phyloP scores from a whole-genome alignment of 1,140 invertebrate genomes.

The Steinernema khuongi region DNA sequence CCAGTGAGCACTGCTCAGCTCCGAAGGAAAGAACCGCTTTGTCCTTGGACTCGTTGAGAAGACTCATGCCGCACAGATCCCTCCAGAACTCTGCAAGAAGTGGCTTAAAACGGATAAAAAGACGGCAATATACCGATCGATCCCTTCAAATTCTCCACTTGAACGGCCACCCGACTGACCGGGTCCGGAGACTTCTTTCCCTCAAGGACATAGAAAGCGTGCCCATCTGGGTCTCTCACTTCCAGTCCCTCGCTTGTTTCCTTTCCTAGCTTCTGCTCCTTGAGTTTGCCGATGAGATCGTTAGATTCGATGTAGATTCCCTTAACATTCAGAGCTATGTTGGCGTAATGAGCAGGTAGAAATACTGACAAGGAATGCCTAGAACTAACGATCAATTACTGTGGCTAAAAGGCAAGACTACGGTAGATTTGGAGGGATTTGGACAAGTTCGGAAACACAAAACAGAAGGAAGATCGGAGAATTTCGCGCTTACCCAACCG shows the following conservation, averaged over 20 bases:
- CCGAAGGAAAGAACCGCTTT: conserved; percentile 17
- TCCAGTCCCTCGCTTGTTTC: not conserved
- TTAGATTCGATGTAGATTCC: conserved; percentile 75
- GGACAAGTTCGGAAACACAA: too few relatives aligned
- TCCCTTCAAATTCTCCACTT: conserved; percentile 71
- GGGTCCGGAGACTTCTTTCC: conserved; percentile 71
- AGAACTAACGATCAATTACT: too few relatives aligned
- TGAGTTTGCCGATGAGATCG: conserved; percentile 65
- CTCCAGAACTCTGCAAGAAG: conserved; percentile 45
- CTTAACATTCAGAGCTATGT: conserved; percentile 40
- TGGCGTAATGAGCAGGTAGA: not conserved
- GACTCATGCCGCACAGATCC: conserved; percentile 41
- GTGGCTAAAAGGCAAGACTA: too few relatives aligned
- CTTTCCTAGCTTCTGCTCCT: conserved; percentile 15
- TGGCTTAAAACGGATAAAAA: conserved; percentile 16
- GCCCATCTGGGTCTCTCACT: conserved; percentile 75
- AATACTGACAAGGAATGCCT: too few relatives aligned
- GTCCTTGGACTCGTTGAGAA: conserved; percentile 28
- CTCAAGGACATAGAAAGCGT: conserved; percentile 75
- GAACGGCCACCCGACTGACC: conserved; percentile 73
- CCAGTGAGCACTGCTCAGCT: conserved; percentile 38
- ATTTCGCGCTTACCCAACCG: too few relatives aligned
- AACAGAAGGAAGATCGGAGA: conserved; percentile 36
- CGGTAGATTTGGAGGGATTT: too few relatives aligned
- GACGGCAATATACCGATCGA: conserved; percentile 65